These are phyloP conservation scores for Myrmophylax atrothorax DNA, from an alignment of 2,113 vertebrate genomes.

Conservation along the genomic window DNA sequence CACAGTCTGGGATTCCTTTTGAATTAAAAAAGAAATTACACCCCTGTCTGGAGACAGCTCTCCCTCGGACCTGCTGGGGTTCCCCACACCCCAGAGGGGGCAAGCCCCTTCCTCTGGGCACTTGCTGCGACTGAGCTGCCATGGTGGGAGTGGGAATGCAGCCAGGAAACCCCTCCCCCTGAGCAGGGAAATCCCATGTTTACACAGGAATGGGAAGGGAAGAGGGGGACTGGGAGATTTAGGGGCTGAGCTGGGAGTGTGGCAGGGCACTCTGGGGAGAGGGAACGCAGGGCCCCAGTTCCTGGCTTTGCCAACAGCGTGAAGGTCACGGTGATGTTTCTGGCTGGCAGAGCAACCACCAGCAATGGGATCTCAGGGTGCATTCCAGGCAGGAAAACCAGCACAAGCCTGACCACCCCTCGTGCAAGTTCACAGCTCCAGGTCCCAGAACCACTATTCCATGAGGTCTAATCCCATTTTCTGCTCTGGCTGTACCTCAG, in stretches of 20 bases:
- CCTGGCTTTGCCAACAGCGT: background rate
- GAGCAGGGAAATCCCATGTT: background rate
- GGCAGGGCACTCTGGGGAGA: background rate
- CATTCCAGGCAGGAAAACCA: accelerated
- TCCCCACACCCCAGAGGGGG: background rate
- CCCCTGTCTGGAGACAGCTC: background rate
- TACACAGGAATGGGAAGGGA: background rate
- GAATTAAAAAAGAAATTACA: accelerated
- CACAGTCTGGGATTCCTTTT: accelerated
- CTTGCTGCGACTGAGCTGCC: background rate
- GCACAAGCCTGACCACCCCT: background rate
- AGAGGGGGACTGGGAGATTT: background rate
- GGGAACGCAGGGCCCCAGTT: too few relatives aligned
- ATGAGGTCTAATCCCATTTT: background rate
- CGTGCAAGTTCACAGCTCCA: background rate
- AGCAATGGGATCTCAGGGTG: background rate
- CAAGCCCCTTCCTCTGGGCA: background rate
- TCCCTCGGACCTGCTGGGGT: background rate
- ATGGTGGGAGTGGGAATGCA: background rate
- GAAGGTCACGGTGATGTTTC: background rate
- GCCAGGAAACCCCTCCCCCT: too few relatives aligned
- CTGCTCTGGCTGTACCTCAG: background rate
- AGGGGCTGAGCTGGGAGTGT: background rate
- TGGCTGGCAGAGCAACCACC: accelerated
- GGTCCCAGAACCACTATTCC: background rate